Evolutionary conservation across 2,113 vertebrate genomes (phyloP).

Genomic region (Crotalus tigris): DNA sequence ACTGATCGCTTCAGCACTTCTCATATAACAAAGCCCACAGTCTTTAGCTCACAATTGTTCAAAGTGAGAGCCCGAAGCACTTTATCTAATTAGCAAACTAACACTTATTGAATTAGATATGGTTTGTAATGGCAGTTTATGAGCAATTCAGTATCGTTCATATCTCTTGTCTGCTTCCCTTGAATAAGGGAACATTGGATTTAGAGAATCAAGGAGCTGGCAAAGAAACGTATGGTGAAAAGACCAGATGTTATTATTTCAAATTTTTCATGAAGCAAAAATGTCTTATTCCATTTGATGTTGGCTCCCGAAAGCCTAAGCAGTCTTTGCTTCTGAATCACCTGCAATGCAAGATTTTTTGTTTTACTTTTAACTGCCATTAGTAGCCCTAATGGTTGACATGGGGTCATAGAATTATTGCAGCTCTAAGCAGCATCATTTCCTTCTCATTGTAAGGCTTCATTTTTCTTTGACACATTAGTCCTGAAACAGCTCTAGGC

Average conservation of each 20-base stretch:
- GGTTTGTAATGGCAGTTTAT: not conserved
- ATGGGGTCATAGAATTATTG: conserved; percentile 71
- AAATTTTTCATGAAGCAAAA: not conserved
- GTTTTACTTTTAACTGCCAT: conserved; percentile 51
- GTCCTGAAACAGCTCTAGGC: conserved; percentile 65
- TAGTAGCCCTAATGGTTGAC: conserved; percentile 64
- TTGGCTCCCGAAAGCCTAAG: not conserved
- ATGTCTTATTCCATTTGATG: conserved; percentile 23
- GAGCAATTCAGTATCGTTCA: conserved; percentile 4
- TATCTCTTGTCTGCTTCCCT: conserved; percentile 13
- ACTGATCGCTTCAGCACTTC: conserved; percentile 8
- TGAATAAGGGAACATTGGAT: conserved; percentile 5
- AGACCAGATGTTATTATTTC: not conserved
- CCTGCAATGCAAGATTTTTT: conserved; percentile 49
- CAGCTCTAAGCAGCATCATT: conserved; percentile 66
- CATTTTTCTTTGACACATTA: conserved; percentile 70
- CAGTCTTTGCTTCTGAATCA: conserved; percentile 14
- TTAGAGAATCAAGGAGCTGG: not conserved
- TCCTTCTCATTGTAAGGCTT: conserved; percentile 65
- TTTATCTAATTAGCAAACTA: conserved; percentile 35
- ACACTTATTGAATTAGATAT: not conserved
- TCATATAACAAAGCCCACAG: not conserved
- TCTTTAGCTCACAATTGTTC: not conserved
- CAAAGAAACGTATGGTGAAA: not conserved
- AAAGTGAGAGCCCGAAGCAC: fast-evolving